Conservation (phyloP, 1,140 invertebrate species). For the Neuroterus valhalla region DNA sequence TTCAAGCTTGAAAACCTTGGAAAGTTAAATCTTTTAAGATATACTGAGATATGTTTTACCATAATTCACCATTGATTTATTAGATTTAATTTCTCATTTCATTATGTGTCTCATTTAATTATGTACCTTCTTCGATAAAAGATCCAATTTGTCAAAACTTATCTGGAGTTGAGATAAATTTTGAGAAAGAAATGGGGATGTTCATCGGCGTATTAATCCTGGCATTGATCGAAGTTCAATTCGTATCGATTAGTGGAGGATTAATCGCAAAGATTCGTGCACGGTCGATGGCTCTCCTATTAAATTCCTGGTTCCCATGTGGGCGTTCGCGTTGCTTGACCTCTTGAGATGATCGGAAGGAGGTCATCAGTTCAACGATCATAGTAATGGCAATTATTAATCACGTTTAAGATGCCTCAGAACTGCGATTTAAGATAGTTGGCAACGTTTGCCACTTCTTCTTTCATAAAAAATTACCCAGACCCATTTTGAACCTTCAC, state of each 20-base stretch:
- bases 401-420: conserved; percentile 54
- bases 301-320: conserved; percentile 61
- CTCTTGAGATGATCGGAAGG: conserved; percentile 56
- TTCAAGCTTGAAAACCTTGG: too few relatives aligned
- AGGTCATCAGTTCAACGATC: conserved; percentile 67
- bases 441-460: conserved; percentile 52
- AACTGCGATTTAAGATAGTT: conserved; percentile 49
- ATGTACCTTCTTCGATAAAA: background rate
- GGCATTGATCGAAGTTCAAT: conserved; percentile 32
- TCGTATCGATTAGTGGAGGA: conserved; percentile 41
- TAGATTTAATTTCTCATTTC: background rate
- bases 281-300: conserved; percentile 45
- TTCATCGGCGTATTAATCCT: conserved; percentile 18
- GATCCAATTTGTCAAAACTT: conserved; percentile 14
- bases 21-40: too few relatives aligned
- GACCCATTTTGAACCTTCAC: background rate
- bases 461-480: conserved; percentile 35
- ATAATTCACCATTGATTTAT: background rate
- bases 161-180: background rate
- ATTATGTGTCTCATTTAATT: conserved; percentile 12
- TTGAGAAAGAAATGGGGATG: conserved; percentile 11
- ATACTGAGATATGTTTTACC: background rate
- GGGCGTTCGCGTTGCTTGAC: conserved; percentile 57
- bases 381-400: conserved; percentile 66
- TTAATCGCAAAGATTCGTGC: conserved; percentile 46